Conservation (phyloP, 1,140 invertebrate species). For the Holotrichia oblita region DNA sequence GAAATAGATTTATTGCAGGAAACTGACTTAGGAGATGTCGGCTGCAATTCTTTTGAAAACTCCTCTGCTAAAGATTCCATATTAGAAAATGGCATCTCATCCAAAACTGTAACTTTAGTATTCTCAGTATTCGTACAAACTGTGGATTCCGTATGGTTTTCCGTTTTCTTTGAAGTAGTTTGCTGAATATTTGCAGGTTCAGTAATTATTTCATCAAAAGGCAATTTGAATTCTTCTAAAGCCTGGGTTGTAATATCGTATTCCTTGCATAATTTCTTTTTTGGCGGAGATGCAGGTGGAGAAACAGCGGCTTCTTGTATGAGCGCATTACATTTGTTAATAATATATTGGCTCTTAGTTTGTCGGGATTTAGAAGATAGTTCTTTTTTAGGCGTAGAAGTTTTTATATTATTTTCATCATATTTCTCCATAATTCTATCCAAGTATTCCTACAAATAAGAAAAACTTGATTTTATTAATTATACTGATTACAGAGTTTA, state of each 20-base stretch:
- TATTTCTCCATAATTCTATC: constrained; percentile 47
- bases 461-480: background rate
- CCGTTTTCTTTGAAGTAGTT: too few species aligned
- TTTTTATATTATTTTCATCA: constrained; percentile 24
- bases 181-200: background rate
- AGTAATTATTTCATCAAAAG: background rate
- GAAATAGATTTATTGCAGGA: background rate
- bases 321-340: constrained; percentile 16
- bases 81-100: constrained; percentile 2
- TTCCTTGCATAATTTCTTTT: constrained; percentile 41
- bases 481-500: too few species aligned
- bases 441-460: constrained; percentile 46
- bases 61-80: background rate
- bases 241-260: constrained; percentile 24
- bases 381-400: constrained; percentile 8
- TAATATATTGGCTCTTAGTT: constrained; percentile 40
- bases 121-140: background rate
- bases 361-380: constrained; percentile 1
- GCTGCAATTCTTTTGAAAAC: background rate
- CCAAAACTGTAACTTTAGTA: background rate
- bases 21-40: background rate
- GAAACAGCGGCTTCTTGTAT: background rate
- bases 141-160: background rate
- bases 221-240: constrained; percentile 28
- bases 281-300: constrained; percentile 4